A percentile compares a stretch with the other conserved stretches of the same genome.
These are phyloP conservation scores for Helicolenus hilgendorfi DNA, from an alignment of 2,797 vertebrate species.

Conservation along the genomic window DNA sequence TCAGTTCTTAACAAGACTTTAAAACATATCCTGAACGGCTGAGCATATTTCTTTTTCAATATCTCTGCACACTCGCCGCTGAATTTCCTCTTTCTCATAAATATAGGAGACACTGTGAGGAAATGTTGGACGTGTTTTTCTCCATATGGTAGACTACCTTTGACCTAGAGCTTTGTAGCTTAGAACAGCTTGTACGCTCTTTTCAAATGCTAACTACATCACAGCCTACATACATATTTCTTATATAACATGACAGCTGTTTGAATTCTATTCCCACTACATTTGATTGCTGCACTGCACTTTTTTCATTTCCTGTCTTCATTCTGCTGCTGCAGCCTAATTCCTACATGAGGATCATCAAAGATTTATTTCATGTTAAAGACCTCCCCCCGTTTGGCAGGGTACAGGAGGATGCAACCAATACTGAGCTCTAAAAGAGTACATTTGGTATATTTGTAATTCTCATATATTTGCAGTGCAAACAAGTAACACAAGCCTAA, in stretches of 20 bases:
- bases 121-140: background rate
- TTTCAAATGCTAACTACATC: background rate
- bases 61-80: background rate
- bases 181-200: conserved; percentile 19
- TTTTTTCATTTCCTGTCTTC: background rate
- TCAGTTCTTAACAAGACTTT: background rate
- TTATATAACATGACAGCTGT: conserved; percentile 36
- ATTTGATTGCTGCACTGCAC: background rate
- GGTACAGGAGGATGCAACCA: background rate
- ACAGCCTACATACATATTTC: conserved; percentile 1
- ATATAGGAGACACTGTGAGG: background rate
- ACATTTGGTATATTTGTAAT: too few species aligned
- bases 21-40: background rate
- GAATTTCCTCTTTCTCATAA: background rate
- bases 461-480: background rate
- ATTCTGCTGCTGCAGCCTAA: conserved; percentile 6
- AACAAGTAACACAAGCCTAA: conserved; percentile 10
- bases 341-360: conserved; percentile 10
- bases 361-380: conserved; percentile 1
- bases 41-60: background rate
- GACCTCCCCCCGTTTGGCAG: background rate
- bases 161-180: conserved; percentile 16
- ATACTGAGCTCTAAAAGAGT: background rate
- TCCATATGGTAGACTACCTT: background rate
- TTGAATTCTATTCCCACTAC: background rate